Evolutionary conservation across 35 echinoderm and acorn worm genomes (phyloP), one percentile per base, ranked within the genome.

Genomic region (Acanthaster planci): DNA sequence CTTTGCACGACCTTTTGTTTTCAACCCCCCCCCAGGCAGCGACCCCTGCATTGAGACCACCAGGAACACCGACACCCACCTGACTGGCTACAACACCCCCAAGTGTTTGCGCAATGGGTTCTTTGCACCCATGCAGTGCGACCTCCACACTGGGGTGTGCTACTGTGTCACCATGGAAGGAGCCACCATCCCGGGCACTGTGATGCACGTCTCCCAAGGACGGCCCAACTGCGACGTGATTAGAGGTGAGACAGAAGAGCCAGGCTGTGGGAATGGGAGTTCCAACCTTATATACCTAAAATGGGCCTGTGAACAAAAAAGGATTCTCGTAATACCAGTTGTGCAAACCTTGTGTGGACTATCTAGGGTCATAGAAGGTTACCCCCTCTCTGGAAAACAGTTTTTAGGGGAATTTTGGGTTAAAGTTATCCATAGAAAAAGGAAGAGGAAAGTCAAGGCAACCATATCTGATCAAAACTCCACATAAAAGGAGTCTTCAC

Each of bases 131-230:
- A 36, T 59, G 42, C 87, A 89, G 42, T 89, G 87, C 57, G 52
- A 86, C 84, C 5, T 50, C 38, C 37, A 76, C 39, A 82, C 56
- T 36, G 78, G 78, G 32, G 39, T 58, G 34, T 89, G 87, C 40
- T 89, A 82, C 87, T 89, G 87, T 82, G 79, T 89, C 26, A 59
- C 79, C 31, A 8, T 26, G 38, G 34, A 42, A 22, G 87, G 87
- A 10, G 60, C 38, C 7, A 89, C 79, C 36, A 47, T 89, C 38
- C 79, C 87, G 1, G 87, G 79, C 27, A 89, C 87, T 18, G 44
- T 81, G 18, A 59, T 81, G 51, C 79, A 81, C 53, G 50, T 81
- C 79, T 27, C 40, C 51, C 40, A 81, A 29, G 79, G 79, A n/a
- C 40, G 21, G 32, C 79, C 79, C 39, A 51, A 27, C 21, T 89